Percentiles rank a stretch among this genome's conserved stretches.
Evolutionary conservation across 2,888 invertebrate genomes (phyloP).

Genomic region (Tachina grossa): DNA sequence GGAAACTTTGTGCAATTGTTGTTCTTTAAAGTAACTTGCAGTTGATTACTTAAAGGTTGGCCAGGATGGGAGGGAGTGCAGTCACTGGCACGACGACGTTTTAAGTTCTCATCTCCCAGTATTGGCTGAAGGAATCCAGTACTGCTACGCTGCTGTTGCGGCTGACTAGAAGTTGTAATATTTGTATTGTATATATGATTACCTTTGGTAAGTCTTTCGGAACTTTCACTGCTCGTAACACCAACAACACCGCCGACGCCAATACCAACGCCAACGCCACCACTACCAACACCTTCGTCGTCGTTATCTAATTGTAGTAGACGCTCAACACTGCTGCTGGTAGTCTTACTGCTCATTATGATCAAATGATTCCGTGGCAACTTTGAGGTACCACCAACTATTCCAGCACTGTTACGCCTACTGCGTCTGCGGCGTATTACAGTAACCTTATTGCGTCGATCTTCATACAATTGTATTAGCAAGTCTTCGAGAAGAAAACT

Average conservation of each 20-base stretch:
- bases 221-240: constrained; percentile 72
- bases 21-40: constrained; percentile 80
- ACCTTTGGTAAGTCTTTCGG: constrained; percentile 71
- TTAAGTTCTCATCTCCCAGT: constrained; percentile 74
- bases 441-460: constrained; percentile 78
- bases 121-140: constrained; percentile 73
- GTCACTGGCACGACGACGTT: constrained; percentile 79
- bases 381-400: constrained; percentile 68
- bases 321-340: constrained; percentile 75
- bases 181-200: constrained; percentile 68
- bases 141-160: constrained; percentile 70
- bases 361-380: constrained; percentile 71
- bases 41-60: constrained; percentile 76
- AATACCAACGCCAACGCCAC: constrained; percentile 12
- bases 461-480: constrained; percentile 82
- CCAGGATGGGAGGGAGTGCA: constrained; percentile 75
- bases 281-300: constrained; percentile 53
- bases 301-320: constrained; percentile 73
- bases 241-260: constrained; percentile 51
- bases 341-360: constrained; percentile 75
- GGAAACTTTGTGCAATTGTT: constrained; percentile 78
- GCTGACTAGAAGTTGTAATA: constrained; percentile 71
- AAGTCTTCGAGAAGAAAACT: constrained; percentile 80
- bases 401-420: constrained; percentile 72
- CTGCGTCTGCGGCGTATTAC: constrained; percentile 76